These are phyloP conservation scores for Hydra vulgaris DNA, from an alignment of 30 jellyfish, hydroid and myxozoan species.

Conservation along the genomic window DNA sequence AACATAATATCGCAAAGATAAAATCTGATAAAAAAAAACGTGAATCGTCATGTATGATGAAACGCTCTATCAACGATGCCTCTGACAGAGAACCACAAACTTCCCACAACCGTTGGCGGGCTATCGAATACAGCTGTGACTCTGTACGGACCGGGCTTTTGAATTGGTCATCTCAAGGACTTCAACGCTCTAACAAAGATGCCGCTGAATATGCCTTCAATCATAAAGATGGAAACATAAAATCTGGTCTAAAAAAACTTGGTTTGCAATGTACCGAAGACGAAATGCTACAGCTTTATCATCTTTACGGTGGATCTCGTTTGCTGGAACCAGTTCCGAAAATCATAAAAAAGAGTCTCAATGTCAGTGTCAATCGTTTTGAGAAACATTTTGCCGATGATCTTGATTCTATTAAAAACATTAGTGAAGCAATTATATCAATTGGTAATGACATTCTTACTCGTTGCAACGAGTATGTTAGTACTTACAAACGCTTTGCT, in stretches of 20 bases:
- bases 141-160: background rate
- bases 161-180: background rate
- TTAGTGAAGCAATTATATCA: background rate
- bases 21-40: background rate
- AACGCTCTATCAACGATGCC: no score
- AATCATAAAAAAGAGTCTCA: background rate
- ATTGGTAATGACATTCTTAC: background rate
- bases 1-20: background rate
- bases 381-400: background rate
- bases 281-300: background rate
- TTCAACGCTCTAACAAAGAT: background rate
- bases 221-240: background rate
- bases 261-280: background rate
- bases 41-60: background rate
- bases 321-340: background rate
- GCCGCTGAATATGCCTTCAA: background rate
- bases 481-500: background rate
- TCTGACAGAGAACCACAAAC: background rate
- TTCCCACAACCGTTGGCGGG: background rate
- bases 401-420: background rate
- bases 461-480: background rate
- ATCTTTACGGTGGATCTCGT: background rate
- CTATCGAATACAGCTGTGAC: background rate
- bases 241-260: background rate
- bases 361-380: background rate